Evolutionary conservation across 2,888 invertebrate species (phyloP).

Genomic region (Masnerella sp.): DNA sequence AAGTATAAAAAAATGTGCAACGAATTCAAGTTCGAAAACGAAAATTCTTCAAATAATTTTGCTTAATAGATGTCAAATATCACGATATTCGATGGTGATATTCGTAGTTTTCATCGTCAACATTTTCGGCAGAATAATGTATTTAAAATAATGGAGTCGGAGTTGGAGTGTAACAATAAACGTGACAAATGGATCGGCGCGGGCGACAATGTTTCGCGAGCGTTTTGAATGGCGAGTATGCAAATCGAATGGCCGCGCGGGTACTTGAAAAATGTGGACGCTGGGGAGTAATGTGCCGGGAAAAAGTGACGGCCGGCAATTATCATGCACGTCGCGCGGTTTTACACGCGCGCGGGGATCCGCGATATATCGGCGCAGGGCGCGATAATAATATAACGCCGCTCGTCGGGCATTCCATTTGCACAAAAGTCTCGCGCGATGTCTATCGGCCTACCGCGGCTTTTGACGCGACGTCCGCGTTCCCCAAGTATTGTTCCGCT

Average conservation of each 20-base stretch:
- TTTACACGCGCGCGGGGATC: conserved; percentile 41
- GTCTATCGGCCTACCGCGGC: conserved; percentile 40
- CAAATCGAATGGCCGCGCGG: conserved; percentile 40
- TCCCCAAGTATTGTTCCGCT: conserved; percentile 27
- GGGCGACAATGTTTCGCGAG: conserved; percentile 32
- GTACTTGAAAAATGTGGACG: conserved; percentile 44
- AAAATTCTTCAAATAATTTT: conserved; percentile 44
- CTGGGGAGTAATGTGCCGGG: conserved; percentile 37
- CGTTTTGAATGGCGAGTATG: conserved; percentile 47
- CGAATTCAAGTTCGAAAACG: conserved; percentile 24
- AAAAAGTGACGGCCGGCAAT: conserved; percentile 56
- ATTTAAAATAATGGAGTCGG: conserved; percentile 51
- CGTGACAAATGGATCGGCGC: conserved; percentile 52
- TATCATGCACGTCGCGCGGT: conserved; percentile 55
- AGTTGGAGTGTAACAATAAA: conserved; percentile 48
- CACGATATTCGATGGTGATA: conserved; percentile 31
- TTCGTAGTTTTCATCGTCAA: conserved; percentile 22
- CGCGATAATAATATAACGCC: conserved; percentile 55
- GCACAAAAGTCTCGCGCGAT: conserved; percentile 50
- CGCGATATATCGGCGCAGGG: conserved; percentile 54
- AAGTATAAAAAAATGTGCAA: conserved; percentile 9
- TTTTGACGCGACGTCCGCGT: too few species aligned
- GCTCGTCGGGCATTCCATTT: conserved; percentile 44
- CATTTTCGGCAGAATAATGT: conserved; percentile 35
- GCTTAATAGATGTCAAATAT: conserved; percentile 50